phyloP scores from a whole-genome alignment of 2,888 invertebrate genomes.

The Cactoblastis cactorum region DNA sequence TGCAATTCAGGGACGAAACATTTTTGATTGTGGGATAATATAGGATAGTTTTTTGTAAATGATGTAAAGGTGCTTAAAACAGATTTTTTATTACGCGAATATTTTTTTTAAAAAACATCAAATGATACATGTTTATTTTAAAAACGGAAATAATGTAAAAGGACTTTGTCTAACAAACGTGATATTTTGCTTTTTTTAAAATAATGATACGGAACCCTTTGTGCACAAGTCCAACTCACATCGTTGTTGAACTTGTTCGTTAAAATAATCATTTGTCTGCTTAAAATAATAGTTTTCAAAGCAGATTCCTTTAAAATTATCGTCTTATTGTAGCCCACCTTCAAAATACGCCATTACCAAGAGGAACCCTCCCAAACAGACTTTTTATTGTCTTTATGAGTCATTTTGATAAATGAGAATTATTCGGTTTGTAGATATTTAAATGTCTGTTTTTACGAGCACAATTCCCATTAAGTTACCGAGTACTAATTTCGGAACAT shows the following conservation, averaged over 20 bases:
- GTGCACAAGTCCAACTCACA: too few relatives aligned
- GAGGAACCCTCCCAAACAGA: not conserved
- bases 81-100: too few relatives aligned
- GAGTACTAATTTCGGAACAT: constrained; percentile 7
- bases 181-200: too few relatives aligned
- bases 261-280: not conserved
- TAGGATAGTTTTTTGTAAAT: too few relatives aligned
- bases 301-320: constrained; percentile 1
- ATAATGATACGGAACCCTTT: too few relatives aligned
- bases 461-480: constrained; percentile 9
- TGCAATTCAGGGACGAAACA: too few relatives aligned
- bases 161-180: too few relatives aligned
- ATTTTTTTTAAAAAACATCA: too few relatives aligned
- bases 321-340: not conserved
- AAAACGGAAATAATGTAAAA: too few relatives aligned
- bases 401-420: constrained; percentile 34
- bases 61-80: too few relatives aligned
- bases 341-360: not conserved
- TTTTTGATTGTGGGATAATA: too few relatives aligned
- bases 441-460: constrained; percentile 14
- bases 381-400: constrained; percentile 29
- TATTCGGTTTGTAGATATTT: constrained; percentile 18
- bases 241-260: not conserved
- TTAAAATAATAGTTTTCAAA: not conserved
- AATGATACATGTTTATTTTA: too few relatives aligned